Evolutionary conservation across 2,888 invertebrate genomes (phyloP), one percentile per base, ranked within the genome.

Genomic region (Ceraclea dissimilis): DNA sequence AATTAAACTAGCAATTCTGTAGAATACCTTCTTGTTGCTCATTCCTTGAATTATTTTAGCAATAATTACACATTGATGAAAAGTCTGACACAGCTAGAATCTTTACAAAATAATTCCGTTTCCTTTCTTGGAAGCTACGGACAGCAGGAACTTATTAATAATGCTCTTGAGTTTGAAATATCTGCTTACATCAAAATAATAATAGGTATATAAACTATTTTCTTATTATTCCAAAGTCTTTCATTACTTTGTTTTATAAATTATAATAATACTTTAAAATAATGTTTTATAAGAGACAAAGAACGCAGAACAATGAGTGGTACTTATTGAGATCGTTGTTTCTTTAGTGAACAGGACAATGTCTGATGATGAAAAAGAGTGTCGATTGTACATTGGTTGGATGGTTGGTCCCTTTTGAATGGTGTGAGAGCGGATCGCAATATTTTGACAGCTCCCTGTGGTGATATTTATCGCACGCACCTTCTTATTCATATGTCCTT

Each of bases 391-490:
- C 56, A 56, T 56, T 53, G 48, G 52, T 59, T 59, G 56, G 57
- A 57, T 53, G 48, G 52, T 59, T 59, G 56, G 57, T 59, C 55
- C 59, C 54, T 51, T 53, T 61, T 61, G 61, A 58, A 17, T n/a
- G 53, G 52, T 48, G 52, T 55, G 61, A 54, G 59, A 59, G 55
- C 51, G 55, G 57, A 55, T 51, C 55, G 53, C 57, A 61, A 61
- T 61, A 61, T 61, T 61, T 61, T 61, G 61, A 61, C 61, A 59
- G 59, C 55, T 50, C 54, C 61, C 61, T 34, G 59, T 33, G 33
- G 61, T 20, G 61, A 61, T 59, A 61, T 61, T 61, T 61, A 61
- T 61, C 54, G 53, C 59, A 20, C 49, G 39, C 49, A 50, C 49
- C 31, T 39, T 5, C 39, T 16, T 16, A 39, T 39, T 39, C 13